Evolutionary conservation across 1,140 invertebrate species (phyloP), one percentile per base, ranked within the genome.

Genomic region (Oncopodura yosiiana): DNA sequence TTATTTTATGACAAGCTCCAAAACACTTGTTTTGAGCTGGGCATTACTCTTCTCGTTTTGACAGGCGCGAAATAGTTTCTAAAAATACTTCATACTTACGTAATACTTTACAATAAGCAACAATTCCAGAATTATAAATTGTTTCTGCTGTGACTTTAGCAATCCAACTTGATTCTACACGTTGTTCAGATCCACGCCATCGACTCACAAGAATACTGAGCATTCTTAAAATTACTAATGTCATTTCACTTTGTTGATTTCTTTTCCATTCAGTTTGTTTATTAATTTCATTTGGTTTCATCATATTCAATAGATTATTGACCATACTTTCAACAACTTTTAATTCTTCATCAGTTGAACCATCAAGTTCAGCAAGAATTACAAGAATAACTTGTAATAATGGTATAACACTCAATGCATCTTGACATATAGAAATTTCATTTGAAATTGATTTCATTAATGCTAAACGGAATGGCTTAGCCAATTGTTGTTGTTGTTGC

Each of bases 321-420:
- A 64, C 55, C 41, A 64, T 44, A 6, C 24, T 57, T 29, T 60
- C 52, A 2, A 64, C 56, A 36, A 52, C 52, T 38, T 38, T 32
- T 18, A 46, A 12, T 44, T 64, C 62, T 39, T 64, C 58, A 3
- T 58, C 56, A 1, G 43, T 38, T 9, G 37, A 30, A 23, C 62
- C 62, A 56, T 64, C 62, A 14, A 64, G 74, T 71, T 95, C 91
- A 38, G 83, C 82, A 3, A 89, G 88, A 26, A 96, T 73, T 82
- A 94, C 92, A 4, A 94, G 73, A 3, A 95, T 73, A 3, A 91
- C 85, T 83, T 87, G 62, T 73, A 94, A 81, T 57, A 87, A 87
- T 1, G 93, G 92, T 69, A 96, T 90, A 11, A 86, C 81, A 51
- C 87, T 74, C 2, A 90, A 80, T 9, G 93, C 93, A 36, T 80